phyloP scores from a whole-genome alignment of 2,888 invertebrate genomes.

The Athrips mouffetella region DNA sequence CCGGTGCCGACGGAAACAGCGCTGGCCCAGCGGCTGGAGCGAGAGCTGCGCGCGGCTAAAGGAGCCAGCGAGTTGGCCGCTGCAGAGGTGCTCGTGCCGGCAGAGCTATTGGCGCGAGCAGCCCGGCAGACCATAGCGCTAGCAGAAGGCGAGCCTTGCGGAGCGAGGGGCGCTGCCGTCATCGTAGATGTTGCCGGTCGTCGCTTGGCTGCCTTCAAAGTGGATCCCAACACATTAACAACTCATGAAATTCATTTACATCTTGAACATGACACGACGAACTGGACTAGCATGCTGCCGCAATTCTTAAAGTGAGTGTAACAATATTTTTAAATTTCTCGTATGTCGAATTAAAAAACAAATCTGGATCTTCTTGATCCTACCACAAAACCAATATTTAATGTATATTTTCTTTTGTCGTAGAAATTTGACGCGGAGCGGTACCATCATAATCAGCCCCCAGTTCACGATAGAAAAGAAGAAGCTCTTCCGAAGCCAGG shows the following conservation, averaged over 20 bases:
- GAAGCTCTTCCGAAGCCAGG: conserved; percentile 90
- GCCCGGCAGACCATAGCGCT: conserved; percentile 88
- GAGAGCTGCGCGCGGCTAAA: conserved; percentile 88
- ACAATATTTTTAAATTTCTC: neutral
- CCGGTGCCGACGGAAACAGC: conserved; percentile 81
- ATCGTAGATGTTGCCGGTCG: conserved; percentile 89
- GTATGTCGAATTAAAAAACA: no score
- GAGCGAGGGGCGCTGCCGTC: conserved; percentile 90
- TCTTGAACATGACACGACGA: conserved; percentile 89
- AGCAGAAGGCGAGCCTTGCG: conserved; percentile 94
- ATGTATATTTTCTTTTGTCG: conserved; percentile 23
- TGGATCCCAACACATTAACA: conserved; percentile 91
- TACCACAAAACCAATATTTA: no score
- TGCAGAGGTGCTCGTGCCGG: conserved; percentile 91
- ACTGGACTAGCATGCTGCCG: conserved; percentile 92
- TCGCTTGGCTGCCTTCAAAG: conserved; percentile 88
- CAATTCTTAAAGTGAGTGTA: conserved; percentile 92
- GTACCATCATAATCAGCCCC: conserved; percentile 92
- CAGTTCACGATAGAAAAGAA: conserved; percentile 94
- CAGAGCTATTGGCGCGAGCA: conserved; percentile 87
- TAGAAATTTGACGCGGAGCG: conserved; percentile 91
- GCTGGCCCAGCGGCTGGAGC: conserved; percentile 86
- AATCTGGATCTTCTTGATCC: no score
- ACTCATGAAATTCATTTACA: conserved; percentile 95
- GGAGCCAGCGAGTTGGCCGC: conserved; percentile 86